Evolutionary conservation across 1,140 invertebrate genomes (phyloP), one percentile per base, ranked within the genome.

Genomic region (Drosophila tani): DNA sequence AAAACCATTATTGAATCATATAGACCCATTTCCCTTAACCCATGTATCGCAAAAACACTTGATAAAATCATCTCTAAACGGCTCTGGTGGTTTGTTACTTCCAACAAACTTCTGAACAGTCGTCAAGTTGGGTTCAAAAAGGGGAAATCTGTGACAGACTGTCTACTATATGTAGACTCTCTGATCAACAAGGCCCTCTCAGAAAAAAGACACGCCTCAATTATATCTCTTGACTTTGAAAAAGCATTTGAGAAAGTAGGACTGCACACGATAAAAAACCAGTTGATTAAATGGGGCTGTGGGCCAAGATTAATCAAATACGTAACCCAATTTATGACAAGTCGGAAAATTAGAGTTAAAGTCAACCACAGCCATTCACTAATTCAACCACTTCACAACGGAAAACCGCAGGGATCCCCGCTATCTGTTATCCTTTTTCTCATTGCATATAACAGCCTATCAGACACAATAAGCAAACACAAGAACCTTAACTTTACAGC

Each of bases 131-230:
- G 45, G 8, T 60, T 60, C 2, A 46, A 24, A 46, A 60, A 15
- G 7, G 43, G 45, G 2, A 35, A 60, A 47, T 60, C 58, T 43
- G 43, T 60, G 19, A 29, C 41, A 47, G 58, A 47, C 43, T 60
- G 24, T 60, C 43, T 47, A 47, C 15, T 27, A 29, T 46, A 46
- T 27, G 9, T 24, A 60, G 56, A 43, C 29, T 14, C 27, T 53
- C 21, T 43, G 6, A 57, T 35, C 24, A 57, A 5, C 55, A 57
- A 7, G 4, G 4, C 50, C 17, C 50, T 53, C 6, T 53, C 29
- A 24, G 49, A 24, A 51, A 32, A 51, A 27, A 6, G 5, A 6
- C 27, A 27, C 27, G 27, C 27, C 27, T 27, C 6, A 27, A 27
- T 27, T 27, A 51, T 51, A 51, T 40, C 35, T 11, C n/a, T 56